phyloP scores from a whole-genome alignment of 2,113 vertebrate species.

The Leucopternis melanops region DNA sequence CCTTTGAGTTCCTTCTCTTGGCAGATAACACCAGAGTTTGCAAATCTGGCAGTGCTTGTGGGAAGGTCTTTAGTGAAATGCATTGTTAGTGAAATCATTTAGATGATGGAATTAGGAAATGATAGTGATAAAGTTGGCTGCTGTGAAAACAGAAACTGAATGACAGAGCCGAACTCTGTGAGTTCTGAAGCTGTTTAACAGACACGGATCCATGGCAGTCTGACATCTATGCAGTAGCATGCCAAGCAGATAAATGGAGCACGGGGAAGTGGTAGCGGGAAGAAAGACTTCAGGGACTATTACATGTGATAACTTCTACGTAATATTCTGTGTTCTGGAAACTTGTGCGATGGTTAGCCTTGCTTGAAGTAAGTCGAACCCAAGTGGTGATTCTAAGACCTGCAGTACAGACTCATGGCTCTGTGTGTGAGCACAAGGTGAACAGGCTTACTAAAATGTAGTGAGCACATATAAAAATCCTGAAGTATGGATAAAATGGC shows the following conservation, averaged over 20 bases:
- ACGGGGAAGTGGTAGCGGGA: not conserved
- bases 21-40: not conserved
- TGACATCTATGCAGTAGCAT: not conserved
- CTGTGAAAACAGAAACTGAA: constrained; percentile 4
- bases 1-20: constrained; percentile 19
- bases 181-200: not conserved
- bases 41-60: constrained; percentile 19
- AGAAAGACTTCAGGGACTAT: not conserved
- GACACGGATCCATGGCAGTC: not conserved
- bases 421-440: not conserved
- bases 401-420: not conserved
- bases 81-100: not conserved
- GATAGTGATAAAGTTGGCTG: constrained; percentile 6
- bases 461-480: not conserved
- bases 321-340: not conserved
- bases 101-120: constrained; percentile 28
- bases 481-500: not conserved
- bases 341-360: not conserved
- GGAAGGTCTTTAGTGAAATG: constrained; percentile 6
- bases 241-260: not conserved
- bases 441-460: not conserved
- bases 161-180: not conserved
- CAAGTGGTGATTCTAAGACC: not conserved
- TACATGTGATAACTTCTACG: not conserved
- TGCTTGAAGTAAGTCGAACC: not conserved